Conservation (phyloP, 2,113 vertebrate species). For the Pluvianellus socialis region DNA sequence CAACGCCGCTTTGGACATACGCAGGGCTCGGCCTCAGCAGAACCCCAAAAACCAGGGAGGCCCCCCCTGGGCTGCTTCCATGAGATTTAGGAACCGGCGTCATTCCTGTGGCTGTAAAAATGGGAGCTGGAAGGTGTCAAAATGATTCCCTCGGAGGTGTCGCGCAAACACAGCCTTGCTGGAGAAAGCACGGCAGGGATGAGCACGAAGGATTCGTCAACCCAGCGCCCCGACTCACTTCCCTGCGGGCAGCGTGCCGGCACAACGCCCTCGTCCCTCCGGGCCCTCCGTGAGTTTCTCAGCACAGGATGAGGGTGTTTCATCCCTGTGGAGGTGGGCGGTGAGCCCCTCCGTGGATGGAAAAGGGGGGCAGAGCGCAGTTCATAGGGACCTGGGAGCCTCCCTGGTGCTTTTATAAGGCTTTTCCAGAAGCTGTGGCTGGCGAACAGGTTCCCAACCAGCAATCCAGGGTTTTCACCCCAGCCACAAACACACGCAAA, state of each 20-base stretch:
- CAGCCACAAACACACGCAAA: neutral
- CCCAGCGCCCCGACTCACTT: neutral
- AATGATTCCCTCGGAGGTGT: neutral
- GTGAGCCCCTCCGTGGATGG: neutral
- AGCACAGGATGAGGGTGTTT: neutral
- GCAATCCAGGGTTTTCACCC: neutral
- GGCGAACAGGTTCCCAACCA: neutral
- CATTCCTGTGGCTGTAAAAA: neutral
- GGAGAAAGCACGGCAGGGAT: neutral
- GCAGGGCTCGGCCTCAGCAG: neutral
- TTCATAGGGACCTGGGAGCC: neutral
- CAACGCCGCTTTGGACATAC: accelerated
- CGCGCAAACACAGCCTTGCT: neutral
- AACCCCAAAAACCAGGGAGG: neutral
- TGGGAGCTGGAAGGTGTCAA: accelerated
- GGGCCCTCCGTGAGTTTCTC: neutral
- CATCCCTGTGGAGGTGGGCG: accelerated
- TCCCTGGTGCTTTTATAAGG: neutral
- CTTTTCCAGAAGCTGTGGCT: neutral
- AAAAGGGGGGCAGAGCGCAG: neutral
- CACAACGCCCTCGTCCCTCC: accelerated
- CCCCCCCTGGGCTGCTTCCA: accelerated
- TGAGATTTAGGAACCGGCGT: neutral
- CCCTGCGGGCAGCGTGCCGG: accelerated
- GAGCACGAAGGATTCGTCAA: neutral